Conservation (phyloP, 2,797 vertebrate species). For the Typhlichthys eigenmanni region DNA sequence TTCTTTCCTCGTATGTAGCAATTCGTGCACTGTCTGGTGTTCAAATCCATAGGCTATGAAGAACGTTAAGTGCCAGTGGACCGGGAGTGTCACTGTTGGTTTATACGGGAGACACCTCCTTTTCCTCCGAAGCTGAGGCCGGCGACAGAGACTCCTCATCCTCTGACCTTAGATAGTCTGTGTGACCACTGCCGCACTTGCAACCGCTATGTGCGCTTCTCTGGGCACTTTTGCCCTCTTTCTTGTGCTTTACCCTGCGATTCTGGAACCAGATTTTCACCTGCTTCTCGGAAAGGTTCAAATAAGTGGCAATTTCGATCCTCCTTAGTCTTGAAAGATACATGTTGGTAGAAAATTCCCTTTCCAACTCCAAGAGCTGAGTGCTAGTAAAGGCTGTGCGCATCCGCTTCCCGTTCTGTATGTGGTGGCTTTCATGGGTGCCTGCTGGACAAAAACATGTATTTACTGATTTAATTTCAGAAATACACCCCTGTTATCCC, state of each 20-base stretch:
- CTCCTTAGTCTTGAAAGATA: slow-evolving; percentile 93
- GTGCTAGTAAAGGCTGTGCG: slow-evolving; percentile 98
- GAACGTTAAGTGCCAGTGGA: slow-evolving; percentile 55
- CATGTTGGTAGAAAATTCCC: slow-evolving; percentile 98
- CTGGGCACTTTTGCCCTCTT: slow-evolving; percentile 91
- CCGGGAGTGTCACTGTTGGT: slow-evolving; percentile 7
- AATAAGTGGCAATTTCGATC: slow-evolving; percentile 96
- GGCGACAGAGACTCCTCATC: slow-evolving; percentile 96
- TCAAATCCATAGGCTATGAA: slow-evolving; percentile 28
- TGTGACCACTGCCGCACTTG: slow-evolving; percentile 86
- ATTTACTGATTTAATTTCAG: no score
- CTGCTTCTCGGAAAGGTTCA: slow-evolving; percentile 96
- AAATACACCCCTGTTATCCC: no score
- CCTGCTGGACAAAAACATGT: slow-evolving; percentile 66
- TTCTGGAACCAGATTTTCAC: slow-evolving; percentile 99
- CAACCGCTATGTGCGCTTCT: slow-evolving; percentile 87
- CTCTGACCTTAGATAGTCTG: slow-evolving; percentile 89
- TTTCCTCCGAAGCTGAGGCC: slow-evolving; percentile 88
- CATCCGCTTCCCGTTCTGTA: slow-evolving; percentile 97
- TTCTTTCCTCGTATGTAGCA: slow-evolving; percentile 42
- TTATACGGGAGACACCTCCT: slow-evolving; percentile 87
- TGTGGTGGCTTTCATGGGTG: slow-evolving; percentile 82
- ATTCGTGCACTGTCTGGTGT: slow-evolving; percentile 13
- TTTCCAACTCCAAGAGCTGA: slow-evolving; percentile 94
- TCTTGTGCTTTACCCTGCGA: slow-evolving; percentile 97